A percentile compares a stretch with the other conserved stretches of the same genome.
Evolutionary conservation across 2,113 vertebrate species (phyloP).

Genomic region (Hipposideros armiger): DNA sequence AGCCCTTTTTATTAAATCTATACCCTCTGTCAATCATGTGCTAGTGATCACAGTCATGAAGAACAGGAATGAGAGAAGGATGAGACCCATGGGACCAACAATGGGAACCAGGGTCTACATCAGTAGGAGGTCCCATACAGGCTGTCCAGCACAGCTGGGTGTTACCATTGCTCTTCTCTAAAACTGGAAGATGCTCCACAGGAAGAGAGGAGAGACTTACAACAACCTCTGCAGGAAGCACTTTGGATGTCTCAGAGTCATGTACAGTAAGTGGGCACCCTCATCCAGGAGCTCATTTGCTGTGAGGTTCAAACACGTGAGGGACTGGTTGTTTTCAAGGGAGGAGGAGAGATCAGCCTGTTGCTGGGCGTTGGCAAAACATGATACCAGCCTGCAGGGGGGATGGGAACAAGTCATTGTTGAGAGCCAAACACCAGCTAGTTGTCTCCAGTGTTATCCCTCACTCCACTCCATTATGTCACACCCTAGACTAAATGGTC

Average conservation of each 20-base stretch:
- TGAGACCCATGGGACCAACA: neutral
- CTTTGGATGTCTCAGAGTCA: neutral
- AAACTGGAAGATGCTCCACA: neutral
- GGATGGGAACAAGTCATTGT: neutral
- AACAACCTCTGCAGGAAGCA: neutral
- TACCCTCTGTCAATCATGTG: neutral
- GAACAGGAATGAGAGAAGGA: too few relatives aligned
- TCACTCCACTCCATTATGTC: neutral
- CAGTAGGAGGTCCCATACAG: too few relatives aligned
- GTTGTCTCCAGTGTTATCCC: rapidly evolving
- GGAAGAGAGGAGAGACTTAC: conserved; percentile 6
- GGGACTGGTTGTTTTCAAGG: neutral
- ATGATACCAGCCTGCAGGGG: neutral
- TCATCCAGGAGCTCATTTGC: neutral
- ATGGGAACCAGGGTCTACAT: neutral
- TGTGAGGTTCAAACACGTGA: neutral
- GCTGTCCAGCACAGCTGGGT: neutral
- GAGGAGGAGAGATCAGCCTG: conserved; percentile 1
- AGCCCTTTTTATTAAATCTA: neutral
- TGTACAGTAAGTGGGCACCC: neutral
- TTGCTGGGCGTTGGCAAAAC: neutral
- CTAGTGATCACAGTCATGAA: rapidly evolving
- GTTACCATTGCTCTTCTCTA: too few relatives aligned
- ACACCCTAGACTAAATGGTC: neutral
- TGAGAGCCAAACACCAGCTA: rapidly evolving